Evolutionary conservation across 2,797 vertebrate species (phyloP).

Genomic region (Malurus leucopterus): DNA sequence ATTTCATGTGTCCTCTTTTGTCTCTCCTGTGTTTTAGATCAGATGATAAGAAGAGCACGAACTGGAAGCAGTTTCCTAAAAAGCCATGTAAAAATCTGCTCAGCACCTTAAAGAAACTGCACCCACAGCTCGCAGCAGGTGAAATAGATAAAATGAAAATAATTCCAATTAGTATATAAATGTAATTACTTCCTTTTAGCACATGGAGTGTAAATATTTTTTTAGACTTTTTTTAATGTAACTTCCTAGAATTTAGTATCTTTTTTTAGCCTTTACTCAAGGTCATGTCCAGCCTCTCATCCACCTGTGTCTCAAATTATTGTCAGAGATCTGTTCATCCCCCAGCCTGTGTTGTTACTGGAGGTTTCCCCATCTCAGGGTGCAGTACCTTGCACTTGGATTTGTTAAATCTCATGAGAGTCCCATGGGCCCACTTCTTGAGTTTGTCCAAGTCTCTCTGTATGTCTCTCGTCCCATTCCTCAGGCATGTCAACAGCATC

Average conservation of each 20-base stretch:
- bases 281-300: not conserved
- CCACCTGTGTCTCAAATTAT: not conserved
- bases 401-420: not conserved
- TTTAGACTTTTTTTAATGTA: not conserved
- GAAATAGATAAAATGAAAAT: constrained; percentile 29
- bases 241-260: not conserved
- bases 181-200: not conserved
- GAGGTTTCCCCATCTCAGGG: fast-evolving
- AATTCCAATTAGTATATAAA: not conserved
- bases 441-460: not conserved
- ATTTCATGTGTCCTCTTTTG: not conserved
- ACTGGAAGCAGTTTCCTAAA: constrained; percentile 97
- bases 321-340: not conserved
- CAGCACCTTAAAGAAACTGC: constrained; percentile 83
- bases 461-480: not conserved
- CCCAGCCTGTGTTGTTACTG: not conserved
- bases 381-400: not conserved
- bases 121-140: constrained; percentile 87
- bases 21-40: constrained; percentile 73
- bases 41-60: constrained; percentile 90
- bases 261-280: not conserved
- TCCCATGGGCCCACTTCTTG: not conserved
- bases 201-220: not conserved
- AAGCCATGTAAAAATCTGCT: constrained; percentile 91
- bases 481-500: not conserved